phyloP scores from a whole-genome alignment of 2,113 vertebrate genomes.

The Forbesichthys papilliferus region DNA sequence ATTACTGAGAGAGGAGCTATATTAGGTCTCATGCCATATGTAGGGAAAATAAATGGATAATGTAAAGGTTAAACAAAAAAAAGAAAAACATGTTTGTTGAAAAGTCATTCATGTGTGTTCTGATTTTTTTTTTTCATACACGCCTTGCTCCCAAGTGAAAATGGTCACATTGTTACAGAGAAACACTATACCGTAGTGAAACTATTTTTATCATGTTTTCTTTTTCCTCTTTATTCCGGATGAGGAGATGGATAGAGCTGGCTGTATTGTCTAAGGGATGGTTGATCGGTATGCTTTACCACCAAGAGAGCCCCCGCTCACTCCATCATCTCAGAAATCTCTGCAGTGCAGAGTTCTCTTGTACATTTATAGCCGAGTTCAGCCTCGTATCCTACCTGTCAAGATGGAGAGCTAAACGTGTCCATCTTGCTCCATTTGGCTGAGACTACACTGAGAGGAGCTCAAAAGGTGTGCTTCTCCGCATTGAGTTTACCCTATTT shows the following conservation, averaged over 20 bases:
- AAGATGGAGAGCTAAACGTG: conserved; percentile 62
- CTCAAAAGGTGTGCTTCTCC: conserved; percentile 42
- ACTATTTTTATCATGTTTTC: conserved; percentile 60
- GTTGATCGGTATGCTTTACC: conserved; percentile 59
- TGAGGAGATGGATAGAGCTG: conserved; percentile 27
- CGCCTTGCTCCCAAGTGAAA: conserved; percentile 18
- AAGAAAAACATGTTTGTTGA: conserved; percentile 24
- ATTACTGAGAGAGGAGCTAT: conserved; percentile 6
- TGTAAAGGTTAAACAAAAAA: conserved; percentile 51
- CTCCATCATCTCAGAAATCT: conserved; percentile 70
- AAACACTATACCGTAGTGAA: conserved; percentile 14
- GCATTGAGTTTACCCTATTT: conserved; percentile 35
- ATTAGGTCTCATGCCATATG: conserved; percentile 29
- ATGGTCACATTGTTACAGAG: conserved; percentile 44
- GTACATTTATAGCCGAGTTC: conserved; percentile 67
- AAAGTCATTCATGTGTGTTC: conserved; percentile 27
- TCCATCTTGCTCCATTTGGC: conserved; percentile 67
- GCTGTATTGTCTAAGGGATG: conserved; percentile 60
- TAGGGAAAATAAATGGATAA: conserved; percentile 25
- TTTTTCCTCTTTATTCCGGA: conserved; percentile 29
- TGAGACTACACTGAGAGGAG: conserved; percentile 29
- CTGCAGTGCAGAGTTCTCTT: conserved; percentile 60
- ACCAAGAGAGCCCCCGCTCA: conserved; percentile 61
- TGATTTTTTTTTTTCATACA: too few species aligned
- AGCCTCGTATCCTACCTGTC: conserved; percentile 67